Evolutionary conservation across 2,797 vertebrate species (phyloP).

Genomic region (Clarias platycephalus): DNA sequence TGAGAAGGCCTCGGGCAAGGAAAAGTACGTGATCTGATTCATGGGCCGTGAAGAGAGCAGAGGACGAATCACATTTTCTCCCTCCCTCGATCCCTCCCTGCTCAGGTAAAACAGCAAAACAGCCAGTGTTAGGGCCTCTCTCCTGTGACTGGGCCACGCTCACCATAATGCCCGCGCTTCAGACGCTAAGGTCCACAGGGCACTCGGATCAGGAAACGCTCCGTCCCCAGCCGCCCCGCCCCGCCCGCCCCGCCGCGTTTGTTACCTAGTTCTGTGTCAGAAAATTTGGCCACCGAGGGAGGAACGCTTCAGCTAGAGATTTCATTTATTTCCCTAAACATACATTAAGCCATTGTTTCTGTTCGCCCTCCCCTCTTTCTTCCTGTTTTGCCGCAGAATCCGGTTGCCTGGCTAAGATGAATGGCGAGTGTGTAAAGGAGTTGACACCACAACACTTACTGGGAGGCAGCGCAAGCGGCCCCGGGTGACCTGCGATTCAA

Average conservation of each 20-base stretch:
- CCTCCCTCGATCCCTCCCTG: slow-evolving; percentile 18
- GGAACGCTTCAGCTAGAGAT: slow-evolving; percentile 51
- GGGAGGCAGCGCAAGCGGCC: slow-evolving; percentile 64
- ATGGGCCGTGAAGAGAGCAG: slow-evolving; percentile 67
- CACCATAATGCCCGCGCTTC: slow-evolving; percentile 52
- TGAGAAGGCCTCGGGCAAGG: slow-evolving; percentile 69
- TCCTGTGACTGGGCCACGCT: slow-evolving; percentile 45
- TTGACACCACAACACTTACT: slow-evolving; percentile 73
- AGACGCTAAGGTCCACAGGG: slow-evolving; percentile 52
- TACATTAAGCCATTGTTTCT: slow-evolving; percentile 60
- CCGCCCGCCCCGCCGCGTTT: slow-evolving; percentile 34
- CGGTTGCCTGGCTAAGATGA: slow-evolving; percentile 60
- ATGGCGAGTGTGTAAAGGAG: slow-evolving; percentile 65
- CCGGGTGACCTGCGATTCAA: slow-evolving; percentile 71
- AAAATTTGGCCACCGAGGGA: slow-evolving; percentile 52
- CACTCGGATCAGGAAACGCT: slow-evolving; percentile 55
- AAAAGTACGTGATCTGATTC: slow-evolving; percentile 68
- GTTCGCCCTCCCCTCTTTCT: slow-evolving; percentile 38
- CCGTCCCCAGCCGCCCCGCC: slow-evolving; percentile 51
- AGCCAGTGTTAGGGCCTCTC: slow-evolving; percentile 47
- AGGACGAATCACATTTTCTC: slow-evolving; percentile 57
- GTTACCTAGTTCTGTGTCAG: slow-evolving; percentile 55
- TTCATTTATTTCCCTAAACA: slow-evolving; percentile 65
- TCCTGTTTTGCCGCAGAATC: slow-evolving; percentile 52
- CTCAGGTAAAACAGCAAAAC: slow-evolving; percentile 51